Evolutionary conservation across 2,797 vertebrate genomes (phyloP), one percentile per base, ranked within the genome.

Genomic region (Triplophysa yarkandensis): DNA sequence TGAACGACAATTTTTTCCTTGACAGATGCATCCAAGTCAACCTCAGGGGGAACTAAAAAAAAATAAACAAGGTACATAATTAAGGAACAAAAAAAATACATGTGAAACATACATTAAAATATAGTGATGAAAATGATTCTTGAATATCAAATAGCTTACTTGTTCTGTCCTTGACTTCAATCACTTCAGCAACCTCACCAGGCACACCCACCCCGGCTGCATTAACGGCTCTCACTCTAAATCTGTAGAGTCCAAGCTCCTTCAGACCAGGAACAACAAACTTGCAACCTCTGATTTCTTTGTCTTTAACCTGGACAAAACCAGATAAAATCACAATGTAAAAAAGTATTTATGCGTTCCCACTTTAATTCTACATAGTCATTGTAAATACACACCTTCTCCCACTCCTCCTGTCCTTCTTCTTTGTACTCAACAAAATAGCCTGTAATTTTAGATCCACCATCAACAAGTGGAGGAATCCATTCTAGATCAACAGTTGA

Each of bases 1-100:
- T 99, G 98, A 77, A 99, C 95, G 68, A 98, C 95, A 64, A 99
- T 98, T 90, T 93, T 97, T 82, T 99, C 98, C 84, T 95, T 95
- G 79, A 99, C 95, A 0, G 93, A 94, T 70, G 97, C 96, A 67
- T 99, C 98, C 76, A 99, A 89, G 81, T 95, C 94, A 87, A 99
- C 94, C 85, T 98, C 98, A 82, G 98, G 98, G 81, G 90, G 77
- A 87, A 98, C 98, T 99, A 86, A 79, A 81, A 52, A 61, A 13
- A n/a, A 57, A 28, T 14, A 41, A 27, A 52, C n/a, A 68, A 43
- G 44, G 6, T 1, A 6, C 19, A 8, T n/a, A n/a, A n/a, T n/a
- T n/a, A n/a, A n/a, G n/a, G n/a, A n/a, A n/a, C n/a, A 46, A 46
- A 46, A 6, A n/a, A 41, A 43, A 48, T 9, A 7, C 57, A 73